phyloP scores from a whole-genome alignment of 2,113 vertebrate genomes.

The Aspidoscelis tigris region DNA sequence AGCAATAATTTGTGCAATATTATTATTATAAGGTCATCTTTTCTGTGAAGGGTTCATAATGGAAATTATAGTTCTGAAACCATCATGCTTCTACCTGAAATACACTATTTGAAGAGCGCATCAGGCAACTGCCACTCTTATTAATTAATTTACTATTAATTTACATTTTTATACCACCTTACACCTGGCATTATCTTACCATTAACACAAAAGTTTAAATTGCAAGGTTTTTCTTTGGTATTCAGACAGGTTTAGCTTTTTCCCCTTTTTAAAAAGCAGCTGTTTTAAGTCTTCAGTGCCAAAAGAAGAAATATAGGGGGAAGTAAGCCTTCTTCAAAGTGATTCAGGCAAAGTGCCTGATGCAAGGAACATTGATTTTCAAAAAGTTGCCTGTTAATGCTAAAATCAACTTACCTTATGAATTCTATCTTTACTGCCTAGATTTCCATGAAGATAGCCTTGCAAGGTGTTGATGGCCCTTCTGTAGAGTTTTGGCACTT shows the following conservation, averaged over 20 bases:
- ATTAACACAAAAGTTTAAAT: too few relatives aligned
- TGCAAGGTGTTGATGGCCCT: constrained; percentile 75
- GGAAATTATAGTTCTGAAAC: background rate
- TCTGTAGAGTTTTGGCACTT: constrained; percentile 72
- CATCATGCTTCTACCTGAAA: constrained; percentile 16
- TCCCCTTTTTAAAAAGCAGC: background rate
- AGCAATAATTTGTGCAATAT: background rate
- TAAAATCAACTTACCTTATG: constrained; percentile 17
- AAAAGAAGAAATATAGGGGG: too few relatives aligned
- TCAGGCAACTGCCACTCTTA: background rate
- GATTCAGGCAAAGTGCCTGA: too few relatives aligned
- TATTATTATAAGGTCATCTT: background rate
- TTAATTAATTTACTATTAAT: too few relatives aligned
- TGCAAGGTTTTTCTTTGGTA: too few relatives aligned
- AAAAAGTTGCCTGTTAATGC: too few relatives aligned
- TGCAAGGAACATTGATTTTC: too few relatives aligned
- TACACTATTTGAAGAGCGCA: constrained; percentile 6
- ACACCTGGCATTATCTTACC: too few relatives aligned
- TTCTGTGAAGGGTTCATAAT: background rate
- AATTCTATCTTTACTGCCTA: constrained; percentile 59
- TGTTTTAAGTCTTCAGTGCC: too few relatives aligned
- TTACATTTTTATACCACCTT: too few relatives aligned
- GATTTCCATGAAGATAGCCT: constrained; percentile 78
- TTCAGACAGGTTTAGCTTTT: too few relatives aligned
- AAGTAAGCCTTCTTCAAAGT: too few relatives aligned